Percentiles rank a stretch among this genome's conserved stretches.
Evolutionary conservation across 1,140 invertebrate species (phyloP).

Genomic region (Latrodectus geometricus): DNA sequence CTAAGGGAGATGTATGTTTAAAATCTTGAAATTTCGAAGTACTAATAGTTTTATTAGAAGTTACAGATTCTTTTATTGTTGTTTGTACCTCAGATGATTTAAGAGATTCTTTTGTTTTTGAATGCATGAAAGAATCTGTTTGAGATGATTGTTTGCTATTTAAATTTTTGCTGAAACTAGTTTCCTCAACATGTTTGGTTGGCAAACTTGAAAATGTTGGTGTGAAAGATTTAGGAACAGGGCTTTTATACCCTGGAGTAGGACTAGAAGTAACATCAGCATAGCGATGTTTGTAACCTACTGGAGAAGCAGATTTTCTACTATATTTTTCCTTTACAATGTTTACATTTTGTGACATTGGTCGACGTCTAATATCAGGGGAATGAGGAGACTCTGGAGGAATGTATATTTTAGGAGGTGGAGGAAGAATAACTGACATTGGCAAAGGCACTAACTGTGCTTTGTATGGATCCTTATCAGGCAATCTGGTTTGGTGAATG

Average conservation of each 20-base stretch:
- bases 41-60: not conserved
- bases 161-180: not conserved
- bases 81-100: slow-evolving; percentile 2
- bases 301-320: slow-evolving; percentile 4
- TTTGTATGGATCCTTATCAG: slow-evolving; percentile 57
- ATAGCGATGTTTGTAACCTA: slow-evolving; percentile 27
- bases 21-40: slow-evolving; percentile 14
- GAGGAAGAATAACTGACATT: slow-evolving; percentile 46
- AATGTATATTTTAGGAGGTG: slow-evolving; percentile 58
- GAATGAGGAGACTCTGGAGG: slow-evolving; percentile 38
- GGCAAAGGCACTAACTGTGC: slow-evolving; percentile 40
- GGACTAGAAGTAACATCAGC: slow-evolving; percentile 42
- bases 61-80: not conserved
- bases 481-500: slow-evolving; percentile 57
- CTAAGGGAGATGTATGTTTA: not conserved
- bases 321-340: slow-evolving; percentile 8
- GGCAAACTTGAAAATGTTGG: slow-evolving; percentile 26
- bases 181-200: not conserved
- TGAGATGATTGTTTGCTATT: not conserved
- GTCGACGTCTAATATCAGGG: not conserved
- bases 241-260: slow-evolving; percentile 3
- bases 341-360: not conserved
- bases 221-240: slow-evolving; percentile 12
- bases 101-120: not conserved
- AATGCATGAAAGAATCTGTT: not conserved